Percentiles rank a stretch among this genome's conserved stretches.
Conservation (phyloP, 2,888 invertebrate genomes). For the Callyntrura guangdongensis region DNA sequence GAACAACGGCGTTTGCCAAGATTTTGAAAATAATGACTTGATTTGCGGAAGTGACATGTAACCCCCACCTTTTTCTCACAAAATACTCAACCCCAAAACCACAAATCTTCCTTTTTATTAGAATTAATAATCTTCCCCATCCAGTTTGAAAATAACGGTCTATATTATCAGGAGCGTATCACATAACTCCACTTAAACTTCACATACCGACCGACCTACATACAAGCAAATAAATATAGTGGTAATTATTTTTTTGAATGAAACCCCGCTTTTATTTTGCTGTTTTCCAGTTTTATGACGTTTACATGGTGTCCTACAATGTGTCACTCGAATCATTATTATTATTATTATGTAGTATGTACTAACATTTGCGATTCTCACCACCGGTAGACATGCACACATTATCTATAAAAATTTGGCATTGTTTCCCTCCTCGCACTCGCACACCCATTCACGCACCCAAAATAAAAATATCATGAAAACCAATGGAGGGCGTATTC, state of each 20-base stretch:
- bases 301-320: constrained; percentile 18
- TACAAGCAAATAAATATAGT: no score
- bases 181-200: no score
- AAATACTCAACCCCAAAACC: neutral
- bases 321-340: neutral
- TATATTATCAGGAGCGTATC: no score
- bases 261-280: neutral
- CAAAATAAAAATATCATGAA: constrained; percentile 30
- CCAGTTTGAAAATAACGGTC: no score
- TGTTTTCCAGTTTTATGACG: neutral
- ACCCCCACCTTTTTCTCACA: neutral
- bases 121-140: no score
- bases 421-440: neutral
- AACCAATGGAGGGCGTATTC: constrained; percentile 63
- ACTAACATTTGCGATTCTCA: neutral
- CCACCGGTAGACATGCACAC: neutral
- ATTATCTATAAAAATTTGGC: neutral
- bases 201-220: no score
- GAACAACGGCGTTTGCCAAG: no score
- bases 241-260: neutral
- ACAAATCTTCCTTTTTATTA: no score
- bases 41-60: neutral
- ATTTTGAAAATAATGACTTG: constrained; percentile 1
- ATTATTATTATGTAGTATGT: neutral
- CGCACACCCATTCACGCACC: constrained; percentile 2